Conservation (phyloP, 2,797 vertebrate genomes). For the Thaleichthys pacificus region DNA sequence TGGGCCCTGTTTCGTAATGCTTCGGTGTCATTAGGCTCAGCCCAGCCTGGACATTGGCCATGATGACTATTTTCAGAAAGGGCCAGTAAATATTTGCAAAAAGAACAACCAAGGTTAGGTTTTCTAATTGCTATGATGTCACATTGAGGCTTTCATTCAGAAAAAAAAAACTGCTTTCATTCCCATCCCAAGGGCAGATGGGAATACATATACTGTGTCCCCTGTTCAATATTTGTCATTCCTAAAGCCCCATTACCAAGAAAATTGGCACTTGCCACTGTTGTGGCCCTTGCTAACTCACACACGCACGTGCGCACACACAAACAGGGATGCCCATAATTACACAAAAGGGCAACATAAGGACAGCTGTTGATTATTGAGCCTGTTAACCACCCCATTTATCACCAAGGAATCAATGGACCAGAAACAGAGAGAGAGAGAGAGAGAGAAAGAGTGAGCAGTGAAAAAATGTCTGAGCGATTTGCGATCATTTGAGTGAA, state of each 20-base stretch:
- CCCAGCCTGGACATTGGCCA: not conserved
- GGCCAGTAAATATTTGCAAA: not conserved
- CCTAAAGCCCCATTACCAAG: not conserved
- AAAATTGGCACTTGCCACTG: not conserved
- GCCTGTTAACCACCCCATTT: constrained; percentile 11
- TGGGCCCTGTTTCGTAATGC: not conserved
- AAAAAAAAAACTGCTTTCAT: not conserved
- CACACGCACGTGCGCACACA: not conserved
- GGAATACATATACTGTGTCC: not conserved
- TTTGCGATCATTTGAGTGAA: constrained; percentile 24
- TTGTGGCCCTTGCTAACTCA: not conserved
- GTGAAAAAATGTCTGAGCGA: constrained; percentile 1
- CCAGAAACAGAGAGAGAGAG: constrained; percentile 7
- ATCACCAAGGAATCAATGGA: constrained; percentile 26
- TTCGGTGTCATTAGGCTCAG: not conserved
- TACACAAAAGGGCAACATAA: constrained; percentile 12
- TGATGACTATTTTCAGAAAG: not conserved
- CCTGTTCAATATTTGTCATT: not conserved
- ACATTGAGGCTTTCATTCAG: not conserved
- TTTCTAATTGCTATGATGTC: not conserved
- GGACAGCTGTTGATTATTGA: constrained; percentile 17
- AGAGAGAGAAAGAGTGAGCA: not conserved
- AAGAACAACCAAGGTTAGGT: not conserved
- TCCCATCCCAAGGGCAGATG: not conserved
- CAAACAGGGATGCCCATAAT: constrained; percentile 19